phyloP scores from a whole-genome alignment of 2,113 vertebrate species.

The Bubo bubo region DNA sequence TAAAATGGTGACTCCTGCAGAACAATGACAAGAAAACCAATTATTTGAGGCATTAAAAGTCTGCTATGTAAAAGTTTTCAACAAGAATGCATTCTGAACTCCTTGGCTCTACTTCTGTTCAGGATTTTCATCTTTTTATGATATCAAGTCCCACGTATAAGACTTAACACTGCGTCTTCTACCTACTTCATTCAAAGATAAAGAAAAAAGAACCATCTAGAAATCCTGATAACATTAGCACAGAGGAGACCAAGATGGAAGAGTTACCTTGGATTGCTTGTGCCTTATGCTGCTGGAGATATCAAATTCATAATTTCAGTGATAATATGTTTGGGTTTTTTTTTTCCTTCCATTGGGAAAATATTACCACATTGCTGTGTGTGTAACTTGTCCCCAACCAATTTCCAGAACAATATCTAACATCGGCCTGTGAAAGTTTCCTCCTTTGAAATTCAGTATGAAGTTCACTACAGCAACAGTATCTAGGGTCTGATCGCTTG shows the following conservation, averaged over 20 bases:
- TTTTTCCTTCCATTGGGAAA: not conserved
- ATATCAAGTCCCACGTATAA: not conserved
- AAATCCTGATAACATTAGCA: not conserved
- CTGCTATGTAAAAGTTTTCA: not conserved
- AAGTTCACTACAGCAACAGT: not conserved
- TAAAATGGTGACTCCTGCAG: not conserved
- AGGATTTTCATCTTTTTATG: not conserved
- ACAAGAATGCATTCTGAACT: not conserved
- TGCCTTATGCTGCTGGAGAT: not conserved
- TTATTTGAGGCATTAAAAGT: not conserved
- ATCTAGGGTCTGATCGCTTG: not conserved
- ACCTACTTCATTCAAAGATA: not conserved
- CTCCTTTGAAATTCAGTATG: not conserved
- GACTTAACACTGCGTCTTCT: not conserved
- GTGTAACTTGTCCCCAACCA: not conserved
- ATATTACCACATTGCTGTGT: not conserved
- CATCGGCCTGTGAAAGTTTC: not conserved
- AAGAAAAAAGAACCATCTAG: not conserved
- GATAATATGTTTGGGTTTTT: not conserved
- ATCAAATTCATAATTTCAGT: not conserved
- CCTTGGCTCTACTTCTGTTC: not conserved
- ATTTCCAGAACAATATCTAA: not conserved
- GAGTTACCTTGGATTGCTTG: not conserved
- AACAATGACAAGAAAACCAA: not conserved
- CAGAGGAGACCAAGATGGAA: not conserved